phyloP scores from a whole-genome alignment of 1,140 invertebrate genomes.

The Lepidotrigona ventralis region DNA sequence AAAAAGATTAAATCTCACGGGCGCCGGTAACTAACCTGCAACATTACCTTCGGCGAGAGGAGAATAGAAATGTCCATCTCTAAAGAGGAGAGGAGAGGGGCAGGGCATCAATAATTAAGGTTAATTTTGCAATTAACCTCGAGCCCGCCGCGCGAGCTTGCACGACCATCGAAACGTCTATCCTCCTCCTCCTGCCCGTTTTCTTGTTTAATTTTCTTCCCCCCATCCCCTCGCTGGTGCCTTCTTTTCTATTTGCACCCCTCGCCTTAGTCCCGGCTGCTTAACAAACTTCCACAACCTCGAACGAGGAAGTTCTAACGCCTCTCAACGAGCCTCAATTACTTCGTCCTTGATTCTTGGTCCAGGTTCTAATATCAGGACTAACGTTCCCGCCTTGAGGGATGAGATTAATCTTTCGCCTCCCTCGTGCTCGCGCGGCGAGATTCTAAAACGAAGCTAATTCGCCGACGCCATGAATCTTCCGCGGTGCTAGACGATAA shows the following conservation, averaged over 20 bases:
- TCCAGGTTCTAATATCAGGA: not conserved
- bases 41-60: not conserved
- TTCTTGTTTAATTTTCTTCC: not conserved
- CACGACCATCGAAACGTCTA: not conserved
- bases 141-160: not conserved
- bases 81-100: not conserved
- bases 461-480: not conserved
- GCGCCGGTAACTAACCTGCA: not conserved
- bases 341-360: conserved; percentile 13
- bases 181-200: not conserved
- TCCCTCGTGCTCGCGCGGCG: not conserved
- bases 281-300: conserved; percentile 11
- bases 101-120: conserved; percentile 64
- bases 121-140: conserved; percentile 68
- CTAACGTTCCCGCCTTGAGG: not conserved
- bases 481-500: not conserved
- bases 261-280: not conserved
- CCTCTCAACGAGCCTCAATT: not conserved
- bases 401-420: not conserved
- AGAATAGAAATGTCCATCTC: conserved; percentile 35
- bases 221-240: not conserved
- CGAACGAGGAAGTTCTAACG: not conserved
- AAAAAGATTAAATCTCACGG: conserved; percentile 7
- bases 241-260: not conserved
- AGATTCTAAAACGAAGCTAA: not conserved